Conservation (phyloP, 1,140 invertebrate genomes). For the Lutraria rhynchaena region DNA sequence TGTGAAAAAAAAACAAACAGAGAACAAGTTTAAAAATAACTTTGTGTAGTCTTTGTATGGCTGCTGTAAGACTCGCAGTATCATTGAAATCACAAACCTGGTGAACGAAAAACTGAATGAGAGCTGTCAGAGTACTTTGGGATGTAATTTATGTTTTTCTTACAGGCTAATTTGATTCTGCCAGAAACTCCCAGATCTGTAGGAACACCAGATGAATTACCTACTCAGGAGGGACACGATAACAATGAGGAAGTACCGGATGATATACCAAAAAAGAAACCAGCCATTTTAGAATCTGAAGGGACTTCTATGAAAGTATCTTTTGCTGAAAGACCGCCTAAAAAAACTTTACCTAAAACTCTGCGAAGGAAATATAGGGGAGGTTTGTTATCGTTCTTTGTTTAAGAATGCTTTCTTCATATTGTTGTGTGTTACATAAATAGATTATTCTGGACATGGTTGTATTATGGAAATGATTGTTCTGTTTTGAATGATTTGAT, state of each 20-base stretch:
- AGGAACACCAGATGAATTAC: constrained; percentile 51
- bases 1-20: too few relatives aligned
- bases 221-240: neutral
- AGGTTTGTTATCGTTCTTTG: too few relatives aligned
- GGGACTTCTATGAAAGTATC: constrained; percentile 47
- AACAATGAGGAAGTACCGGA: neutral
- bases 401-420: too few relatives aligned
- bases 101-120: too few relatives aligned
- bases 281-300: constrained; percentile 55
- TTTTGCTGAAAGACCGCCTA: constrained; percentile 44
- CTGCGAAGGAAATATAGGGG: constrained; percentile 47
- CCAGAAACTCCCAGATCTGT: constrained; percentile 43
- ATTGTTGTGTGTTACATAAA: too few relatives aligned
- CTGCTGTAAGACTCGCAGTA: too few relatives aligned
- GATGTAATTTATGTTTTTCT: neutral
- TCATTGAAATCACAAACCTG: too few relatives aligned
- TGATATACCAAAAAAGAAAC: constrained; percentile 36
- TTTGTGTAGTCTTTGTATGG: too few relatives aligned
- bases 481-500: neutral
- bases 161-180: constrained; percentile 35
- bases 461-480: neutral
- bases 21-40: too few relatives aligned
- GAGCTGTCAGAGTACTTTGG: too few relatives aligned
- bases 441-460: too few relatives aligned
- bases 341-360: constrained; percentile 20